These are phyloP conservation scores for Drosophila insularis DNA, from an alignment of 1,140 invertebrate species.

Conservation along the genomic window DNA sequence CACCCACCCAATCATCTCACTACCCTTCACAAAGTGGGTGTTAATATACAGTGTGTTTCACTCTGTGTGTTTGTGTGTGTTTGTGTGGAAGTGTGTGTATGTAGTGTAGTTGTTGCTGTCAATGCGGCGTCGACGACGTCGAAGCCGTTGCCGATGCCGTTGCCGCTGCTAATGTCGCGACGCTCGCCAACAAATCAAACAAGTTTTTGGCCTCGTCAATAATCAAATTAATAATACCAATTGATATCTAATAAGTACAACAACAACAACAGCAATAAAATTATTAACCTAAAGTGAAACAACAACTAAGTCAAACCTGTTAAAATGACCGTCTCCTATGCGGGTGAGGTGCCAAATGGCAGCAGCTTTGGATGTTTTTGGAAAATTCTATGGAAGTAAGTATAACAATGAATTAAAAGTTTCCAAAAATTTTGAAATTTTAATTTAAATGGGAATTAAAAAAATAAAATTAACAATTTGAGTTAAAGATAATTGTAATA, in stretches of 20 bases:
- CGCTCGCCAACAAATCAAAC: constrained; percentile 27
- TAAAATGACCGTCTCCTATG: constrained; percentile 93
- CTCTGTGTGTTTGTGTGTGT: constrained; percentile 14
- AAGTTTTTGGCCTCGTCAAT: constrained; percentile 45
- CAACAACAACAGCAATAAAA: constrained; percentile 1
- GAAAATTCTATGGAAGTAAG: constrained; percentile 92
- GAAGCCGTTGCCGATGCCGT: constrained; percentile 7
- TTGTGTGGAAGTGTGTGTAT: constrained; percentile 26
- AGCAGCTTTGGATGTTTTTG: constrained; percentile 95
- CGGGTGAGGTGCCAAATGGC: constrained; percentile 93
- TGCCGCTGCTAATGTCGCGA: constrained; percentile 14
- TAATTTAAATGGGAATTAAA: too few relatives aligned
- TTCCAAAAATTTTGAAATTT: too few relatives aligned
- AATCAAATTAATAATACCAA: constrained; percentile 22
- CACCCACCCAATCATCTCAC: not conserved
- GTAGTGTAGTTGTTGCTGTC: constrained; percentile 52
- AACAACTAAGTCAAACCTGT: constrained; percentile 35
- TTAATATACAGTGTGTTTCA: constrained; percentile 1
- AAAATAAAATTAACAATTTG: too few relatives aligned
- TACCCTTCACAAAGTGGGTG: not conserved
- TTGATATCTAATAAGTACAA: constrained; percentile 19
- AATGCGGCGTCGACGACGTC: constrained; percentile 48
- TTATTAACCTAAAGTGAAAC: constrained; percentile 32
- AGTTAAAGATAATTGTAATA: too few relatives aligned
- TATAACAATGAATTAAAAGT: constrained; percentile 76